These are phyloP conservation scores for Sycophila sp. DNA, from an alignment of 1,140 invertebrate species.

Conservation along the genomic window DNA sequence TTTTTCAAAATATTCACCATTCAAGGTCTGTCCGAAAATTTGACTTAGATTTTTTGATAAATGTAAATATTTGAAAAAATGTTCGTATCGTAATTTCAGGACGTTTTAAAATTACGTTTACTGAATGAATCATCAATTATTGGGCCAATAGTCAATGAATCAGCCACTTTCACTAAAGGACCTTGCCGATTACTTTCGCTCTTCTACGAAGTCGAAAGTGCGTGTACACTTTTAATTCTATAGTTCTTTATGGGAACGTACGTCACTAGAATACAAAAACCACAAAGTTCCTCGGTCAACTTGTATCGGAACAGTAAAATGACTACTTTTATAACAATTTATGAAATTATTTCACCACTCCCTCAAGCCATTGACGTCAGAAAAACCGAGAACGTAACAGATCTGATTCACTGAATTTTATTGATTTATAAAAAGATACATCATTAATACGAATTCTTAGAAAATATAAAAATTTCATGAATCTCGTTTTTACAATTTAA, in stretches of 20 bases:
- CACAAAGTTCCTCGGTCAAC: not conserved
- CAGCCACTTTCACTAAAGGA: constrained; percentile 26
- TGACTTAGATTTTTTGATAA: too few relatives aligned
- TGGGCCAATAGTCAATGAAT: constrained; percentile 6
- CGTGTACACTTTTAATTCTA: not conserved
- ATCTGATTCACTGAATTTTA: not conserved
- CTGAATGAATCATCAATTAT: constrained; percentile 23
- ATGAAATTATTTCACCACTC: not conserved
- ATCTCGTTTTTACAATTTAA: too few relatives aligned
- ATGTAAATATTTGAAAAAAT: too few relatives aligned
- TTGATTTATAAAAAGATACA: too few relatives aligned
- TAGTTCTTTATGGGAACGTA: not conserved
- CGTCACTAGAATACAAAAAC: not conserved
- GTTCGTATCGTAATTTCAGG: too few relatives aligned
- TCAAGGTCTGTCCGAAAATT: too few relatives aligned
- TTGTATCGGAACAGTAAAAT: not conserved
- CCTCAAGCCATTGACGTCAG: not conserved
- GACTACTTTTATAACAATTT: not conserved
- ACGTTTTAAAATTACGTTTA: constrained; percentile 20
- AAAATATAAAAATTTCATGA: too few relatives aligned
- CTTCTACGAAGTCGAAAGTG: constrained; percentile 15
- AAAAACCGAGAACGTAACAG: not conserved
- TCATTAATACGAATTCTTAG: too few relatives aligned
- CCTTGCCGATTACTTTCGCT: constrained; percentile 30
- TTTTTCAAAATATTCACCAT: too few relatives aligned